phyloP scores from a whole-genome alignment of 2,113 vertebrate species.

The Oncorhynchus masou region DNA sequence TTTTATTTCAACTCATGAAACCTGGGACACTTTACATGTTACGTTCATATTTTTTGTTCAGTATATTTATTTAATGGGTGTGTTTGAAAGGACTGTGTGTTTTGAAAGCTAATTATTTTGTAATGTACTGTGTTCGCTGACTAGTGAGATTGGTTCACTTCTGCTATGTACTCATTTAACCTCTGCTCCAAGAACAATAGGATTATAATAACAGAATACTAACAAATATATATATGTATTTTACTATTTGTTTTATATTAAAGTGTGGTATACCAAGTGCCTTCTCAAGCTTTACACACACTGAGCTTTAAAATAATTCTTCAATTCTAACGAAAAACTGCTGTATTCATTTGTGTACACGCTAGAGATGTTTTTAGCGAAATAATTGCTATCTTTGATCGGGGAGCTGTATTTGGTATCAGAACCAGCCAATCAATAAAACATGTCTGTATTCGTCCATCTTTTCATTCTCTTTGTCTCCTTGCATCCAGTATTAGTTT shows the following conservation, averaged over 20 bases:
- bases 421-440: constrained; percentile 45
- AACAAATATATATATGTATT: not conserved
- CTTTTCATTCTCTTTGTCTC: not conserved
- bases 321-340: constrained; percentile 30
- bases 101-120: constrained; percentile 44
- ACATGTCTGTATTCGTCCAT: not conserved
- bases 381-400: not conserved
- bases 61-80: too few species aligned
- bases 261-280: constrained; percentile 34
- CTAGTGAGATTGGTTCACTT: not conserved
- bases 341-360: constrained; percentile 33
- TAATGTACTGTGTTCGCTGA: constrained; percentile 3
- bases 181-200: constrained; percentile 11
- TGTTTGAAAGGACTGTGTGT: too few species aligned
- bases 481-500: too few species aligned
- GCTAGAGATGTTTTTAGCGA: not conserved
- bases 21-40: too few species aligned
- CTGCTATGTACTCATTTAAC: constrained; percentile 10
- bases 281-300: constrained; percentile 35
- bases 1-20: too few species aligned
- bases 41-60: too few species aligned
- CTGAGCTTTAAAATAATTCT: constrained; percentile 14
- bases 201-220: not conserved
- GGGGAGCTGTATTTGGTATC: constrained; percentile 6
- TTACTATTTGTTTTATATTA: constrained; percentile 21